phyloP scores from a whole-genome alignment of 1,140 invertebrate species.

The Tetranychus cinnabarinus region DNA sequence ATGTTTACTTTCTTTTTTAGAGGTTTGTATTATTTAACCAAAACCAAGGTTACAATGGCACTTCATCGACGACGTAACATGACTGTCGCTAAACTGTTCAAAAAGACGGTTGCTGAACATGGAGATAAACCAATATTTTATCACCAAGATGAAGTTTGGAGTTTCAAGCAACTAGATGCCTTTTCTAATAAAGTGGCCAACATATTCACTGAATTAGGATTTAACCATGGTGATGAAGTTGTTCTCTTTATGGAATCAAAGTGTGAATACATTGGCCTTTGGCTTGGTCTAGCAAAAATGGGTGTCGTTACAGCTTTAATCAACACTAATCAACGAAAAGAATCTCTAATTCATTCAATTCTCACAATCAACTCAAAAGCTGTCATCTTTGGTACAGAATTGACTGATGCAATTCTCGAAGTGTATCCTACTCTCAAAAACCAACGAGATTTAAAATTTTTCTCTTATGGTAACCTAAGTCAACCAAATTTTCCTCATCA shows the following conservation, averaged over 20 bases:
- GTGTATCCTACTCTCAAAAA: neutral
- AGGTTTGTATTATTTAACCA: conserved; percentile 17
- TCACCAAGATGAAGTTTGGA: conserved; percentile 53
- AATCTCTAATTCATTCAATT: conserved; percentile 17
- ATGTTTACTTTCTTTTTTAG: conserved; percentile 37
- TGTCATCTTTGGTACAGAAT: conserved; percentile 13
- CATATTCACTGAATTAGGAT: conserved; percentile 41
- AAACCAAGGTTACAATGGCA: conserved; percentile 6
- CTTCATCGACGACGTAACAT: conserved; percentile 22
- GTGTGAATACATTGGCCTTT: conserved; percentile 57
- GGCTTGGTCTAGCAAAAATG: conserved; percentile 44
- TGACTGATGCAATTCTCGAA: conserved; percentile 16
- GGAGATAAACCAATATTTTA: conserved; percentile 54
- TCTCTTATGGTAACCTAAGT: neutral
- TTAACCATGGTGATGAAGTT: conserved; percentile 46
- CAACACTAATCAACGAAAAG: conserved; percentile 16
- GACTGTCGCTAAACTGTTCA: conserved; percentile 46
- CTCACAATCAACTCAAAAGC: conserved; percentile 17
- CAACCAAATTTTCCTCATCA: neutral
- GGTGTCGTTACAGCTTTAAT: conserved; percentile 19
- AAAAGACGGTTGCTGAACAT: conserved; percentile 37
- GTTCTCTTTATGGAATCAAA: conserved; percentile 61
- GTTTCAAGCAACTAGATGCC: conserved; percentile 43
- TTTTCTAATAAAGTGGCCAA: conserved; percentile 49
- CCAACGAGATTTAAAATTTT: conserved; percentile 1